Evolutionary conservation across 2,888 invertebrate genomes (phyloP).

Genomic region (Ophion obscuratus): DNA sequence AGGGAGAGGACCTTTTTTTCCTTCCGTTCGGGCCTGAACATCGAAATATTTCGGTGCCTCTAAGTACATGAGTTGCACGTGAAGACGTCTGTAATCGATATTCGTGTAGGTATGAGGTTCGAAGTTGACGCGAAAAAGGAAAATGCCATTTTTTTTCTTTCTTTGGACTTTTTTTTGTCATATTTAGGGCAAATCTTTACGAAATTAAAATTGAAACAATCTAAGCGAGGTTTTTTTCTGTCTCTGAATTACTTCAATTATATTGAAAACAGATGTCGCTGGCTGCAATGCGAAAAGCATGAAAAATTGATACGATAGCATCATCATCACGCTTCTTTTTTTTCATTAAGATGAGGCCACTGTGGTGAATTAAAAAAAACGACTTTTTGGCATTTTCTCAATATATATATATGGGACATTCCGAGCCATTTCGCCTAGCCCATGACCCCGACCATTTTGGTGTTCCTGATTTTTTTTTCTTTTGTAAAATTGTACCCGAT

Average conservation of each 20-base stretch:
- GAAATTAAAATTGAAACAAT: background rate
- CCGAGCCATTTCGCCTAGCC: too few species aligned
- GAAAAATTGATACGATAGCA: background rate
- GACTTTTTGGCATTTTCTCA: too few species aligned
- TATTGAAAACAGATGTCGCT: background rate
- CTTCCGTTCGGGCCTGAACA: slow-evolving; percentile 3
- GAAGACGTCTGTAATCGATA: background rate
- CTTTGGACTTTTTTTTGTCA: background rate
- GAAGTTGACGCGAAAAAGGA: background rate
- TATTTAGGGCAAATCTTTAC: background rate
- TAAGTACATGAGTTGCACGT: slow-evolving; percentile 58
- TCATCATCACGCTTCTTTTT: background rate
- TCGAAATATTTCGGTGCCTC: slow-evolving; percentile 57
- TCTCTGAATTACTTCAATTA: background rate
- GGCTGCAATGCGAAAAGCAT: background rate
- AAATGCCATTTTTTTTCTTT: too few species aligned
- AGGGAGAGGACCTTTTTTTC: slow-evolving; percentile 36
- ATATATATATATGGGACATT: too few species aligned
- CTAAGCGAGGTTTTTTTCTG: too few species aligned
- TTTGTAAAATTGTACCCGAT: too few species aligned
- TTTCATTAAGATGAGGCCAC: too few species aligned
- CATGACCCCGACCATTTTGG: too few species aligned
- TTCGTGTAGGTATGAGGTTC: background rate
- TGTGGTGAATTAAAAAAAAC: too few species aligned
- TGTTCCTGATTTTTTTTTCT: too few species aligned